A percentile compares a stretch with the other conserved stretches of the same genome.
Conservation (phyloP, 2,888 invertebrate genomes). For the Beris chalybata region DNA sequence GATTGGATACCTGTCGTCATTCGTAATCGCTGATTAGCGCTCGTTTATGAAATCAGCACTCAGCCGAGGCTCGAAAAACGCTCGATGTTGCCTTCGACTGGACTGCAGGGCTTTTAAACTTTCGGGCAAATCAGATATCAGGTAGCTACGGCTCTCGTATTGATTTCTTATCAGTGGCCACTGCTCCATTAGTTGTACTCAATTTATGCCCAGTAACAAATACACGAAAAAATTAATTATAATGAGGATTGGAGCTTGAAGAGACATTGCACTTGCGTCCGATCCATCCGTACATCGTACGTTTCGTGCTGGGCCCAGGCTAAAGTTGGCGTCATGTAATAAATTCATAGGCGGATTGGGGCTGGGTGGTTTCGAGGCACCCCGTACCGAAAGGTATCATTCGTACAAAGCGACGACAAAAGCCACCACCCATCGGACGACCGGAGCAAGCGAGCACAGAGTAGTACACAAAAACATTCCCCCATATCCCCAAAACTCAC, state of each 20-base stretch:
- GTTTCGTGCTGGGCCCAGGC: not conserved
- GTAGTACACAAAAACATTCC: not conserved
- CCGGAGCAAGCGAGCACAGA: not conserved
- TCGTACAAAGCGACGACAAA: conserved; percentile 1
- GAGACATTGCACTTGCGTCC: conserved; percentile 27
- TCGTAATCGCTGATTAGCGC: too few species aligned
- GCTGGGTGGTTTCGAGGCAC: not conserved
- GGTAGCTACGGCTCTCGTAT: conserved; percentile 22
- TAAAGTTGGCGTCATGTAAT: conserved; percentile 7
- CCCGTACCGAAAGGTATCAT: conserved; percentile 7
- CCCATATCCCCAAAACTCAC: not conserved
- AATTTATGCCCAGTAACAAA: conserved; percentile 26
- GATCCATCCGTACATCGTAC: not conserved
- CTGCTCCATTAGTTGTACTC: not conserved
- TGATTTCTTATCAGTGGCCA: conserved; percentile 29
- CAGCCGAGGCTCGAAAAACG: too few species aligned
- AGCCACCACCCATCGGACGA: conserved; percentile 8
- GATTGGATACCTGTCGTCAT: too few species aligned
- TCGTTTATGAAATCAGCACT: too few species aligned
- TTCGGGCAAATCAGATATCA: not conserved
- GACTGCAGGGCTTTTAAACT: too few species aligned
- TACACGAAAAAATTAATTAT: conserved; percentile 16
- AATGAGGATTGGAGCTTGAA: not conserved
- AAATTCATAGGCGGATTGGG: not conserved
- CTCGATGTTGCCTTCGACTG: too few species aligned